Percentiles rank a stretch among this genome's conserved stretches.
These are phyloP conservation scores for Terrapene triunguis DNA, from an alignment of 2,113 vertebrate genomes.

Conservation along the genomic window DNA sequence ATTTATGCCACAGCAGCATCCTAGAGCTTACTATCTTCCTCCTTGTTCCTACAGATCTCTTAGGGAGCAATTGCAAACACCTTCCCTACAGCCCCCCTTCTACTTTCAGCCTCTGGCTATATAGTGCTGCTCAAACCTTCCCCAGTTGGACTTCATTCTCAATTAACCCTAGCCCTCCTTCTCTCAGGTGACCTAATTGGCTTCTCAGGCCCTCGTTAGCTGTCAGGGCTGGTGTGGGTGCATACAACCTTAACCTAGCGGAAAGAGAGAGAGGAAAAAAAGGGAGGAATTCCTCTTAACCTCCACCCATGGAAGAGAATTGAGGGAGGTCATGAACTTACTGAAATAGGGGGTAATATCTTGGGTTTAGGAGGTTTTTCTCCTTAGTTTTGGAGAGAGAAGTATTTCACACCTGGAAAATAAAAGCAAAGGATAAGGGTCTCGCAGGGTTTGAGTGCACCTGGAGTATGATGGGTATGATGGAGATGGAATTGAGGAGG, in stretches of 20 bases:
- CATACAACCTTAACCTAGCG: not conserved
- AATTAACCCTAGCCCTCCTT: not conserved
- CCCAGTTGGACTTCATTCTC: not conserved
- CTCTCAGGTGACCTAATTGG: not conserved
- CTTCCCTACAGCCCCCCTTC: not conserved
- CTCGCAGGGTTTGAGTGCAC: not conserved
- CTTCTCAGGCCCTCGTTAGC: not conserved
- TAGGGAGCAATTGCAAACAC: not conserved
- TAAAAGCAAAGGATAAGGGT: not conserved
- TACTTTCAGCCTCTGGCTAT: not conserved
- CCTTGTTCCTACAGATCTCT: not conserved
- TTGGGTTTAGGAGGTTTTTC: not conserved
- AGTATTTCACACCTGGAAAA: not conserved
- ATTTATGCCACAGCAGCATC: not conserved
- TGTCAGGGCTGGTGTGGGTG: not conserved
- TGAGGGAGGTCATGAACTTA: not conserved
- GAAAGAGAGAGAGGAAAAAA: not conserved
- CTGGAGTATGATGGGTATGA: not conserved
- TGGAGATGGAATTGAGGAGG: not conserved
- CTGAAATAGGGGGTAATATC: not conserved
- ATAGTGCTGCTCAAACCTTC: not conserved
- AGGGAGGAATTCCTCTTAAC: accelerated
- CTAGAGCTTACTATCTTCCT: not conserved
- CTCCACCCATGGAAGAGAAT: not conserved
- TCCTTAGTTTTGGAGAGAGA: not conserved